A percentile compares a stretch with the other conserved stretches of the same genome.
Evolutionary conservation across 2,797 vertebrate species (phyloP).

Genomic region (Eulemur albifrons): DNA sequence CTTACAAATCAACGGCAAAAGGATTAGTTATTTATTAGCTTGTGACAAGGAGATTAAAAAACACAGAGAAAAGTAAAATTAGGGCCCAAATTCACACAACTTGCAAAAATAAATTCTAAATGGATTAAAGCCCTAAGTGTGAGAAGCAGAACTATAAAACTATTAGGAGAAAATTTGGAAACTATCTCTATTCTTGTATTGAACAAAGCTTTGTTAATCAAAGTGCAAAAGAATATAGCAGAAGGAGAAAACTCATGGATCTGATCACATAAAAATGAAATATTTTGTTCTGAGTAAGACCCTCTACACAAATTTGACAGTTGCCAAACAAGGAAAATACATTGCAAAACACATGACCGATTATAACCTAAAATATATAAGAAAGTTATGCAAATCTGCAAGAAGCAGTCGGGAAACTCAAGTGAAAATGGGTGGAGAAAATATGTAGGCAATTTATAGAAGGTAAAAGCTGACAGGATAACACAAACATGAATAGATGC

Average conservation of each 20-base stretch:
- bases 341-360: neutral
- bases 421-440: neutral
- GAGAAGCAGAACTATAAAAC: neutral
- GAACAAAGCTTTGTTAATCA: neutral
- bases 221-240: neutral
- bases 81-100: neutral
- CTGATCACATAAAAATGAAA: constrained; percentile 24
- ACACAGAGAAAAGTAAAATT: neutral
- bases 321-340: neutral
- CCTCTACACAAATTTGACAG: neutral
- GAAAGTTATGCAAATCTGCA: constrained; percentile 15
- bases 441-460: neutral
- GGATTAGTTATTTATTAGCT: neutral
- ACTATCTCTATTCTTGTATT: neutral
- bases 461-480: neutral
- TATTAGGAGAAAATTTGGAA: neutral
- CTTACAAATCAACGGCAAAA: neutral
- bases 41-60: neutral
- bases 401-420: neutral
- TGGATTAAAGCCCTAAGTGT: neutral
- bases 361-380: neutral
- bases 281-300: neutral
- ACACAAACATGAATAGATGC: neutral
- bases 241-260: neutral
- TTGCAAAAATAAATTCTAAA: constrained; percentile 6